A percentile compares a stretch with the other conserved stretches of the same genome.
Evolutionary conservation across 2,797 vertebrate species (phyloP).

Genomic region (Chelon labrosus): DNA sequence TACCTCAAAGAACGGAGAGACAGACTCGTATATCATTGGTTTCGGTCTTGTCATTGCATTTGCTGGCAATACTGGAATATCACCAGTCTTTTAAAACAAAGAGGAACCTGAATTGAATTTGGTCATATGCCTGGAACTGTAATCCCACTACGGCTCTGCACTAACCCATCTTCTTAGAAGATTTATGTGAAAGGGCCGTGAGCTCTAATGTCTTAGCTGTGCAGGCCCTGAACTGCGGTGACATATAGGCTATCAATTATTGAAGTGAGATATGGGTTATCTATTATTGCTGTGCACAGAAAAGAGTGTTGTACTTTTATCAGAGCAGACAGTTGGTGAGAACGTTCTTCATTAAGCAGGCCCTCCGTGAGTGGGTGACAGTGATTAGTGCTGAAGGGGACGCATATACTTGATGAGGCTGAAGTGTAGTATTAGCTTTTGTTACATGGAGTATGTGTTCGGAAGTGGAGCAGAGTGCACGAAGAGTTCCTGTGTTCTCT

Average conservation of each 20-base stretch:
- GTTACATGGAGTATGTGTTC: constrained; percentile 59
- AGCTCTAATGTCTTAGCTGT: constrained; percentile 29
- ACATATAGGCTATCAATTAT: constrained; percentile 64
- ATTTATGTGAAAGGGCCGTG: constrained; percentile 45
- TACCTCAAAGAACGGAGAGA: constrained; percentile 6
- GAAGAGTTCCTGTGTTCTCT: constrained; percentile 66
- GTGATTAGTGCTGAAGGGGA: constrained; percentile 75
- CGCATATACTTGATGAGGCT: constrained; percentile 70
- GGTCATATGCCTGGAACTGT: constrained; percentile 20
- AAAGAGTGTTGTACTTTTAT: constrained; percentile 54
- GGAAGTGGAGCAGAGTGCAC: constrained; percentile 66
- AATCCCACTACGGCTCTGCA: constrained; percentile 1
- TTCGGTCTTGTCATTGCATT: constrained; percentile 16
- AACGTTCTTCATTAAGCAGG: constrained; percentile 65
- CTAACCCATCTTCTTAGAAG: constrained; percentile 30
- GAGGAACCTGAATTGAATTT: constrained; percentile 19
- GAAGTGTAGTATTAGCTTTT: constrained; percentile 70
- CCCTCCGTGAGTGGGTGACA: constrained; percentile 67
- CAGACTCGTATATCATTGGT: not conserved
- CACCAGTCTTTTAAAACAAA: constrained; percentile 9
- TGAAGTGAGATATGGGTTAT: constrained; percentile 67
- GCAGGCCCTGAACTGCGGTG: constrained; percentile 28
- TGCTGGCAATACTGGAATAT: constrained; percentile 5
- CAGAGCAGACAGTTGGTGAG: constrained; percentile 60
- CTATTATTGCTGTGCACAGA: constrained; percentile 61